Conservation (phyloP, 53 echinoderm and acorn worm genomes). For the Actinopyga echinites region DNA sequence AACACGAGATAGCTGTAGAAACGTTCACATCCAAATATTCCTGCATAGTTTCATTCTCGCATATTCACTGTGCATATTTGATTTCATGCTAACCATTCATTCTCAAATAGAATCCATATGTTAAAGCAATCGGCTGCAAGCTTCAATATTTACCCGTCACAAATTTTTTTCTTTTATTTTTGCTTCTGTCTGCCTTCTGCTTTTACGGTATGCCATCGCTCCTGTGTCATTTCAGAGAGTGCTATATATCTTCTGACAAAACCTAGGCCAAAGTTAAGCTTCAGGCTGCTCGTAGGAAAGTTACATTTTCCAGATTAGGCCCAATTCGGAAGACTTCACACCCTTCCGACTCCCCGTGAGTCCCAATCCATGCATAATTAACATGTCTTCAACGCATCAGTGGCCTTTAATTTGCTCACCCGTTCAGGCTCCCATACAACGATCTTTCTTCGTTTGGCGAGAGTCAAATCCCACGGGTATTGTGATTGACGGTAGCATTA, state of each 20-base stretch:
- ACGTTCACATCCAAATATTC: too few relatives aligned
- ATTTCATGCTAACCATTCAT: conserved; percentile 3
- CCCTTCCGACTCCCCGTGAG: conserved; percentile 41
- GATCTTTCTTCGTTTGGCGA: conserved; percentile 12
- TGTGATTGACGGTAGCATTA: conserved; percentile 42
- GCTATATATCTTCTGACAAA: too few relatives aligned
- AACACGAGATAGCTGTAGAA: too few relatives aligned
- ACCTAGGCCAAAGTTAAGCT: too few relatives aligned
- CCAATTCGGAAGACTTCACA: conserved; percentile 51
- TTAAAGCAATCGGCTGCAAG: conserved; percentile 23
- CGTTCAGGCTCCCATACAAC: conserved; percentile 2
- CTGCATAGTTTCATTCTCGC: too few relatives aligned
- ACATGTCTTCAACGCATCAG: conserved; percentile 48
- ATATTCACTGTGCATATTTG: too few relatives aligned
- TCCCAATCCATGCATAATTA: conserved; percentile 52
- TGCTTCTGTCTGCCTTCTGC: too few relatives aligned
- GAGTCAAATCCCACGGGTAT: conserved; percentile 31
- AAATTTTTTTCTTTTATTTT: not conserved
- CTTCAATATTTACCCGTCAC: conserved; percentile 38
- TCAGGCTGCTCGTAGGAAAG: not conserved
- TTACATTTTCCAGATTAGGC: conserved; percentile 49
- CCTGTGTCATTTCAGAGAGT: too few relatives aligned
- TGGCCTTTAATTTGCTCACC: conserved; percentile 47
- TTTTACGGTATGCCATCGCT: too few relatives aligned
- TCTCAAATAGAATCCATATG: conserved; percentile 34